Percentiles rank a stretch among this genome's conserved stretches.
Evolutionary conservation across 2,797 vertebrate species (phyloP).

Genomic region (Anableps anableps): DNA sequence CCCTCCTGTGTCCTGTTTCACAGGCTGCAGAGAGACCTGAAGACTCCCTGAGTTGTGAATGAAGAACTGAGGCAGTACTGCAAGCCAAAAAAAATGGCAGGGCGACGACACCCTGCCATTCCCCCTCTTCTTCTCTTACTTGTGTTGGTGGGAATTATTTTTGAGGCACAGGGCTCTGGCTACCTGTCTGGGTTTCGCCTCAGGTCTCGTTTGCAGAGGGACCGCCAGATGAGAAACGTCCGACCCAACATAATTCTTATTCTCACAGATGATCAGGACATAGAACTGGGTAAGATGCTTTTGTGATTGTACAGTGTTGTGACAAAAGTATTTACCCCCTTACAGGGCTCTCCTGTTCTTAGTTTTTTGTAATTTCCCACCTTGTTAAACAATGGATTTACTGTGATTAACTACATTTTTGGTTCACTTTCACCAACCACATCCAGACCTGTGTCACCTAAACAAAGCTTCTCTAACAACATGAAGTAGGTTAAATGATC

Average conservation of each 20-base stretch:
- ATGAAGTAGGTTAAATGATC: background rate
- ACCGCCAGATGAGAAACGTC: slow-evolving; percentile 90
- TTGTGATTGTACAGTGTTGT: background rate
- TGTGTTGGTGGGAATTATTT: slow-evolving; percentile 66
- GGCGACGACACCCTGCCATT: slow-evolving; percentile 71
- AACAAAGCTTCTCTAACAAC: background rate
- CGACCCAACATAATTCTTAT: slow-evolving; percentile 97
- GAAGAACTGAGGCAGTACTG: slow-evolving; percentile 49
- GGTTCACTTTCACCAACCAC: background rate
- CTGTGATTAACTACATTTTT: background rate
- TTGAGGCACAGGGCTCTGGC: slow-evolving; percentile 78
- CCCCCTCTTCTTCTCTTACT: slow-evolving; percentile 73
- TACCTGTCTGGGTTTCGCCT: slow-evolving; percentile 88
- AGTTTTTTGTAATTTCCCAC: background rate
- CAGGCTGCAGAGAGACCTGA: slow-evolving; percentile 58
- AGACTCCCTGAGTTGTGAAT: slow-evolving; percentile 26
- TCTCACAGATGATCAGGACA: slow-evolving; percentile 97
- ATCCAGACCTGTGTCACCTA: background rate
- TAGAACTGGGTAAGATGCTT: slow-evolving; percentile 90
- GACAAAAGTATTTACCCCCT: background rate
- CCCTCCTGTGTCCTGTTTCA: slow-evolving; percentile 40
- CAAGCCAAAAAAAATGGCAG: slow-evolving; percentile 81
- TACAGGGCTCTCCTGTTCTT: background rate
- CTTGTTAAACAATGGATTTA: background rate
- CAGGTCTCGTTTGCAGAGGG: slow-evolving; percentile 90